Evolutionary conservation across 2,113 vertebrate genomes (phyloP), one percentile per base, ranked within the genome.

Genomic region (Ovibos moschatus): DNA sequence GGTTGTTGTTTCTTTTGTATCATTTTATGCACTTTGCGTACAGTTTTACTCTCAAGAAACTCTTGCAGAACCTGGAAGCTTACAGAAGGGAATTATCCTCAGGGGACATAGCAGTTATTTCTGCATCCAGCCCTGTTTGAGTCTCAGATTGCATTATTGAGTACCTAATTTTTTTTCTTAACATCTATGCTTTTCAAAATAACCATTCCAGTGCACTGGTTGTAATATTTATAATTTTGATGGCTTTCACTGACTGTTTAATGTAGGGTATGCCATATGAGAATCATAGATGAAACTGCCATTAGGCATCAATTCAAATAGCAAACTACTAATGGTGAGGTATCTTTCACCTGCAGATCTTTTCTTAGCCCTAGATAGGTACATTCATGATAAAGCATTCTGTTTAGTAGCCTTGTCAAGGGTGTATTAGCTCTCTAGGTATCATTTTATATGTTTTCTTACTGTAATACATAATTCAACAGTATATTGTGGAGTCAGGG

Each of bases 151-250:
- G 71, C 10, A 87, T 74, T 91, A 86, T 28, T 71, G 28, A 89
- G 19, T 15, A 62, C 10, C 33, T 45, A 16, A 30, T n/a, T 53
- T 47, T 87, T 78, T 88, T 79, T 62, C 53, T 92, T 84, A 91
- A 67, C 40, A 58, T 87, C 30, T 82, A 14, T 30, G 25, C 14
- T 89, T 97, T 96, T 79, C 45, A 83, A 83, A 95, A 78, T 89
- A 83, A 53, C 27, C 50, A 92, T 40, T 71, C 5, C 14, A 62
- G 33, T 62, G 27, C 4, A 14, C 30, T 71, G 17, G 51, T 50
- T 97, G 13, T 81, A 79, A 81, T 74, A 87, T 87, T 78, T 95
- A 62, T 88, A 74, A 85, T 81, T 96, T 30, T 64, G 55, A 53
- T 51, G n/a, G 17, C 9, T 57, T 33, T 58, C 47, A 47, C 47